Percentiles rank a stretch among this genome's conserved stretches.
Evolutionary conservation across 2,888 invertebrate species (phyloP).

Genomic region (Cheilosia pagana): DNA sequence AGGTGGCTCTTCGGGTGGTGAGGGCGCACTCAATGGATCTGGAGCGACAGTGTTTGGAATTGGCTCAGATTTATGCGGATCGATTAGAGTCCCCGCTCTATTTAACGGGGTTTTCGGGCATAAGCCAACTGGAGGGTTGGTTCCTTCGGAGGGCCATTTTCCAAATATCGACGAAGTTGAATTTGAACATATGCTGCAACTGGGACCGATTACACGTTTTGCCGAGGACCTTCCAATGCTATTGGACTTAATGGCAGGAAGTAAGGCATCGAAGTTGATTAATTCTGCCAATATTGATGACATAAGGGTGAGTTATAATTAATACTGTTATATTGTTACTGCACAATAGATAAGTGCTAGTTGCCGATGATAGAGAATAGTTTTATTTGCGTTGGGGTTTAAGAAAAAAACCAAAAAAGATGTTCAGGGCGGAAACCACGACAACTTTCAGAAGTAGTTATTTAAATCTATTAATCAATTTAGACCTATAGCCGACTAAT

Average conservation of each 20-base stretch:
- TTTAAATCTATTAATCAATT: too few species aligned
- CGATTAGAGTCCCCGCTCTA: slow-evolving; percentile 92
- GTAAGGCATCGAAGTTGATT: slow-evolving; percentile 83
- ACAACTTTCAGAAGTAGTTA: too few species aligned
- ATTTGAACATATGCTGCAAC: slow-evolving; percentile 85
- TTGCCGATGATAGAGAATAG: neutral
- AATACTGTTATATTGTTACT: neutral
- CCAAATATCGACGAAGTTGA: slow-evolving; percentile 85
- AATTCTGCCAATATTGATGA: slow-evolving; percentile 85
- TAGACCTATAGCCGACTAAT: too few species aligned
- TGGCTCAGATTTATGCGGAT: slow-evolving; percentile 94
- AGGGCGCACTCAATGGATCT: slow-evolving; percentile 89
- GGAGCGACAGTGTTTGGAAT: slow-evolving; percentile 91
- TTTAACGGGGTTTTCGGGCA: slow-evolving; percentile 95
- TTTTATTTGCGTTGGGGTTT: neutral
- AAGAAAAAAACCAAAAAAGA: too few species aligned
- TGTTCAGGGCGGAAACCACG: too few species aligned
- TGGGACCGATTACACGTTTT: slow-evolving; percentile 91
- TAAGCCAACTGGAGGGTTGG: slow-evolving; percentile 90
- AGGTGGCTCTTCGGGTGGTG: slow-evolving; percentile 97
- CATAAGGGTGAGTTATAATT: slow-evolving; percentile 82
- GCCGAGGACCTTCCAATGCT: slow-evolving; percentile 90
- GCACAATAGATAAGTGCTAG: neutral
- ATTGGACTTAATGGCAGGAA: slow-evolving; percentile 86
- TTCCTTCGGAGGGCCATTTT: slow-evolving; percentile 86